phyloP scores from a whole-genome alignment of 2,888 invertebrate genomes.

The Hofmannophila pseudospretella region DNA sequence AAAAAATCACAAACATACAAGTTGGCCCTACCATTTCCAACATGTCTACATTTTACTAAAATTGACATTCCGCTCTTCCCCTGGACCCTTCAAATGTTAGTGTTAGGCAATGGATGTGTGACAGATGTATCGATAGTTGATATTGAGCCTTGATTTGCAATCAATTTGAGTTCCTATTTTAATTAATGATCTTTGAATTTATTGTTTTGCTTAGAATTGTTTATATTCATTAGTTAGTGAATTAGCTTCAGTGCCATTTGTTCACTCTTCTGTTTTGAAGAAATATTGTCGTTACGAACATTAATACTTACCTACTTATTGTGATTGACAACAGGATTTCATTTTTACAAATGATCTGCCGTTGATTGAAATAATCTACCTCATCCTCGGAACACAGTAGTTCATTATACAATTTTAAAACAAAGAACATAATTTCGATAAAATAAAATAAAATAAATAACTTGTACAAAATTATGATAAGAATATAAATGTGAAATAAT shows the following conservation, averaged over 20 bases:
- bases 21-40: too few relatives aligned
- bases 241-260: constrained; percentile 36
- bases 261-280: constrained; percentile 5
- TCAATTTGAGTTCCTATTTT: constrained; percentile 72
- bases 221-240: constrained; percentile 46
- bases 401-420: constrained; percentile 17
- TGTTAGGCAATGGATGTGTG: too few relatives aligned
- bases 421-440: constrained; percentile 31
- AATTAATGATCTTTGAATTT: constrained; percentile 40
- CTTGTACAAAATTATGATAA: constrained; percentile 65
- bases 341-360: constrained; percentile 9
- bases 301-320: not conserved
- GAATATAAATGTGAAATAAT: constrained; percentile 58
- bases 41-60: too few relatives aligned
- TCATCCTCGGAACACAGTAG: constrained; percentile 53
- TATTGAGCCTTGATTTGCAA: constrained; percentile 41
- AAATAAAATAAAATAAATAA: too few relatives aligned
- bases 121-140: too few relatives aligned
- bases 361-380: constrained; percentile 50
- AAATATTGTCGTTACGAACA: not conserved
- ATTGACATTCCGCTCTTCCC: too few relatives aligned
- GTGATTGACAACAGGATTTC: not conserved
- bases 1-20: too few relatives aligned
- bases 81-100: too few relatives aligned
- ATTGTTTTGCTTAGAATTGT: constrained; percentile 52